Percentiles rank a stretch among this genome's conserved stretches.
Conservation (phyloP, 2,113 vertebrate genomes). For the Noctilio leporinus region DNA sequence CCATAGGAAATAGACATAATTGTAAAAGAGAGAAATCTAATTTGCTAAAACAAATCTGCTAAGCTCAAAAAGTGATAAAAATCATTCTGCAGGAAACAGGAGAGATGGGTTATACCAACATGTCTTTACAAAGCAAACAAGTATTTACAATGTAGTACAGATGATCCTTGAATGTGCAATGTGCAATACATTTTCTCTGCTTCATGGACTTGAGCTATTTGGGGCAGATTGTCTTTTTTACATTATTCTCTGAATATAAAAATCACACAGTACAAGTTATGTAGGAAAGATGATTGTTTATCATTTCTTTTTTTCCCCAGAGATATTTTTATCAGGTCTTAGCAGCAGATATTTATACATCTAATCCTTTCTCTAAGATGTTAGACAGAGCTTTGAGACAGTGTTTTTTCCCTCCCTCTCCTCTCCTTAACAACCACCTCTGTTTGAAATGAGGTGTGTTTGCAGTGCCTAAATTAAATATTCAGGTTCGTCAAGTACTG, state of each 20-base stretch:
- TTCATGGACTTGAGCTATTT: constrained; percentile 45
- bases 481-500: constrained; percentile 70
- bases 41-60: constrained; percentile 14
- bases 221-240: constrained; percentile 42
- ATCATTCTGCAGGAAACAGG: constrained; percentile 17
- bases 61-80: constrained; percentile 38
- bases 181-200: constrained; percentile 18
- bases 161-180: not conserved
- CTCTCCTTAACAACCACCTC: constrained; percentile 73
- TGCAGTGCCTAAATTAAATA: constrained; percentile 71
- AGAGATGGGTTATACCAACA: not conserved
- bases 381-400: constrained; percentile 60
- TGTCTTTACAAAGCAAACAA: constrained; percentile 33
- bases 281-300: constrained; percentile 58
- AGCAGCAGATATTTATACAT: constrained; percentile 61
- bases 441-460: constrained; percentile 71
- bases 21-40: not conserved
- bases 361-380: constrained; percentile 34
- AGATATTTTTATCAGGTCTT: constrained; percentile 64
- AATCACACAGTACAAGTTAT: constrained; percentile 54
- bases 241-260: constrained; percentile 55
- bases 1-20: not conserved
- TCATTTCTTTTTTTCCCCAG: constrained; percentile 23
- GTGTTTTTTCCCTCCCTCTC: constrained; percentile 25
- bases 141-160: not conserved